Percentiles rank a stretch among this genome's conserved stretches.
phyloP scores from a whole-genome alignment of 1,140 invertebrate species.

The Dendrolimus punctatus region DNA sequence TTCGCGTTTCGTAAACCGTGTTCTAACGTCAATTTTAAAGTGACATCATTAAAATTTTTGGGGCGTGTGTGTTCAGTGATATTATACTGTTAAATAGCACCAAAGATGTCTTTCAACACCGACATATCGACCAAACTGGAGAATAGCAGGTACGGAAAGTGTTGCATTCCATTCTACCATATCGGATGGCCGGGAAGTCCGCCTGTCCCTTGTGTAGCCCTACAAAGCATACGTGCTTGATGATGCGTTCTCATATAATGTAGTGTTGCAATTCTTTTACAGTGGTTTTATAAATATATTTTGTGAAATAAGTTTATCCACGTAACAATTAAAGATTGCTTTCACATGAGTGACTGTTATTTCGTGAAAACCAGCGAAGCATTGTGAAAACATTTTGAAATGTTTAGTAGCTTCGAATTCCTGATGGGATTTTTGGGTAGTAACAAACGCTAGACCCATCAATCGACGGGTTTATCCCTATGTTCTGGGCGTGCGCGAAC shows the following conservation, averaged over 20 bases:
- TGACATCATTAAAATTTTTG: constrained; percentile 34
- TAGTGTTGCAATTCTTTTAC: background rate
- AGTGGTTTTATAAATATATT: no score
- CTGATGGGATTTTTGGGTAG: background rate
- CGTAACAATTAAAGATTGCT: no score
- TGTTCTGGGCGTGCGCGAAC: constrained; percentile 1
- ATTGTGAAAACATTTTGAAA: background rate
- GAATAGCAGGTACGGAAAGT: constrained; percentile 58
- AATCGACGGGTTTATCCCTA: background rate
- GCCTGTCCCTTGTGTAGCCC: constrained; percentile 16
- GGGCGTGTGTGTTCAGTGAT: constrained; percentile 65
- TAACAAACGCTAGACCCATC: background rate
- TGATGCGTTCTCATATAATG: constrained; percentile 18
- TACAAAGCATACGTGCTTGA: constrained; percentile 11
- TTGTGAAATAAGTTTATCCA: no score
- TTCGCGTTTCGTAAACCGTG: constrained; percentile 49
- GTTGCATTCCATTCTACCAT: constrained; percentile 11
- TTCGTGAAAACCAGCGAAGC: background rate
- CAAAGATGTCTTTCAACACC: constrained; percentile 66
- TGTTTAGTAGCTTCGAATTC: background rate
- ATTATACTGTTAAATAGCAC: constrained; percentile 57
- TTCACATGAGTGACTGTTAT: no score
- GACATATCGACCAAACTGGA: constrained; percentile 64
- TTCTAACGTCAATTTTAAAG: constrained; percentile 41
- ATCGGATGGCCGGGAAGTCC: constrained; percentile 10